Evolutionary conservation across 1,140 invertebrate species (phyloP), one percentile per base, ranked within the genome.

Genomic region (Vollenhovia emeryi): DNA sequence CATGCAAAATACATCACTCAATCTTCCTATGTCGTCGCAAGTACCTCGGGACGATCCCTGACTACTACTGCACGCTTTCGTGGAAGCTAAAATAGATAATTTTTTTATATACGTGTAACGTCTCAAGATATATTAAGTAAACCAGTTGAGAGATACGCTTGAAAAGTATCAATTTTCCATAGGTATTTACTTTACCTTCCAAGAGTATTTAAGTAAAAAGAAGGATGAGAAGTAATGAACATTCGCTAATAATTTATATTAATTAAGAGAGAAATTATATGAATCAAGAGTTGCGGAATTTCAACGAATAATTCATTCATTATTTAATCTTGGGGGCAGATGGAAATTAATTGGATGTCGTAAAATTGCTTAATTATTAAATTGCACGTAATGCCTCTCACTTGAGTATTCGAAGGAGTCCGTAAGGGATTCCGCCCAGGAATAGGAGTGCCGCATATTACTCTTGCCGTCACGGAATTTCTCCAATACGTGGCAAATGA

Each of bases 361-460:
- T 21, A 33, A 55, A 21, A 73, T 82, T 71, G 40, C 52, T 43
- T 21, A 21, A 73, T 82, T 82, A 82, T 40, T 82, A 71, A 21
- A 71, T 40, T 69, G 33, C 30, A 45, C 73, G 27, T 59, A 73
- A 45, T 30, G 45, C 3, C 60, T 57, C 84, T 89, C 86, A 94
- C 92, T 89, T 68, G 91, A 91, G 71, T 86, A 91, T 86, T 90
- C 91, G 74, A 91, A 91, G 6, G 93, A 92, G 50, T 93, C 92
- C 3, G 91, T 90, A 11, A 94, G 89, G 1, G 93, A 94, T 59
- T 94, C 93, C 43, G 89, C 80, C 93, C 94, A 95, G 0, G 93
- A 94, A 57, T 92, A 93, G 8, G 93, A 94, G 80, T 94, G 92
- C 27, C 76, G 90, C 27, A 94, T 92, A 8, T 89, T 91, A 2